These are phyloP conservation scores for Pachydiplax longipennis DNA, from an alignment of 2,888 invertebrate species.

Conservation along the genomic window DNA sequence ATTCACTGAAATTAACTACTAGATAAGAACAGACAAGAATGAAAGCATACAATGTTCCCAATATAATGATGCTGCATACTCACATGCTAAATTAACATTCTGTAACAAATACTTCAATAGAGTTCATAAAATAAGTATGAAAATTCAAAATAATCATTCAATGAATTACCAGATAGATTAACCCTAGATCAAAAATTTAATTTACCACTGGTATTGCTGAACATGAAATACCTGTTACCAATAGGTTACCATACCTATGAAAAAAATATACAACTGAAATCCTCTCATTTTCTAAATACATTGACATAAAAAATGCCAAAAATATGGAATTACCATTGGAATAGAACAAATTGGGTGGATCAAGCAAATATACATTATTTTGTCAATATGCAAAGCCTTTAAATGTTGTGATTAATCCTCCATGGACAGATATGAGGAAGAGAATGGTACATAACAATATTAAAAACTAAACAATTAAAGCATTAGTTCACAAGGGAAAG, in stretches of 20 bases:
- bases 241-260: not conserved
- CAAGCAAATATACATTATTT: no score
- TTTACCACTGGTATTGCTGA: not conserved
- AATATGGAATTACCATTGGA: not conserved
- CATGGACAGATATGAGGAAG: no score
- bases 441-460: no score
- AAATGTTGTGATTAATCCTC: no score
- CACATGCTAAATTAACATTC: not conserved
- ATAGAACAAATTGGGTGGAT: no score
- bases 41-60: constrained; percentile 1
- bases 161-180: not conserved
- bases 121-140: not conserved
- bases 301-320: not conserved
- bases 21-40: not conserved
- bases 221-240: not conserved
- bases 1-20: not conserved
- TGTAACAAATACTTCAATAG: not conserved
- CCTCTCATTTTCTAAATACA: not conserved
- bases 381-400: no score
- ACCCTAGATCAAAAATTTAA: not conserved
- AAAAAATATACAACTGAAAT: no score
- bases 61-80: not conserved
- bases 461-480: no score
- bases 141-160: not conserved
- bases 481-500: no score